Evolutionary conservation across 2,888 invertebrate genomes (phyloP), one percentile per base, ranked within the genome.

Genomic region (Phaedon cochleariae): DNA sequence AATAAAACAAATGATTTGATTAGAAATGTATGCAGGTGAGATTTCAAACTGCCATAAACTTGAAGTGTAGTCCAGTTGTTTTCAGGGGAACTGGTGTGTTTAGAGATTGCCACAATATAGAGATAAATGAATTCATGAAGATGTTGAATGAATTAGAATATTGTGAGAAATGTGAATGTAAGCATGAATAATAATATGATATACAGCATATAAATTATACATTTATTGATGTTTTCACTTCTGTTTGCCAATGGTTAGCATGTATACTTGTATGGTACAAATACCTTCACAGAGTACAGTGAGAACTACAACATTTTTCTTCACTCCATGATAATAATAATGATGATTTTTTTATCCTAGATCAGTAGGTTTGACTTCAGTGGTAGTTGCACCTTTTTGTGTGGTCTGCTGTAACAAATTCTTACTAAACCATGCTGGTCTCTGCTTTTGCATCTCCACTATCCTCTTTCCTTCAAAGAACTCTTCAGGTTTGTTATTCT

Each of bases 391-490:
- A 45, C 90, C 87, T 70, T 90, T 87, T 74, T 92, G 90, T 17
- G 93, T 93, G 0, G 92, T 88, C 79, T 90, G 90, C 79, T 95
- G 91, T 18, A 95, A 83, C 55, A 97, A 86, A 84, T 95, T 95
- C 76, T 90, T 90, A 72, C 92, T 90, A 79, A 96, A 97, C 96
- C 96, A 97, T 45, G 88, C 84, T 3, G 97, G 97, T 68, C 96
- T 87, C 62, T 91, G 88, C 80, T 93, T 95, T 52, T 92, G 86
- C 87, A 96, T 89, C 85, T 97, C 96, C 15, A 97, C 89, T 68
- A 97, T 87, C 74, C 92, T 87, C 83, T 94, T 95, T n/a, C 90
- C 90, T 75, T 90, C 84, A 82, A 87, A 87, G 70, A 85, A 86
- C 74, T 90, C 89, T 26, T 85, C 83, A 0, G 87, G 85, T 84